Base-by-base conservation (phyloP, 2,113 vertebrate species). In the Triplophysa rosa region DNA sequence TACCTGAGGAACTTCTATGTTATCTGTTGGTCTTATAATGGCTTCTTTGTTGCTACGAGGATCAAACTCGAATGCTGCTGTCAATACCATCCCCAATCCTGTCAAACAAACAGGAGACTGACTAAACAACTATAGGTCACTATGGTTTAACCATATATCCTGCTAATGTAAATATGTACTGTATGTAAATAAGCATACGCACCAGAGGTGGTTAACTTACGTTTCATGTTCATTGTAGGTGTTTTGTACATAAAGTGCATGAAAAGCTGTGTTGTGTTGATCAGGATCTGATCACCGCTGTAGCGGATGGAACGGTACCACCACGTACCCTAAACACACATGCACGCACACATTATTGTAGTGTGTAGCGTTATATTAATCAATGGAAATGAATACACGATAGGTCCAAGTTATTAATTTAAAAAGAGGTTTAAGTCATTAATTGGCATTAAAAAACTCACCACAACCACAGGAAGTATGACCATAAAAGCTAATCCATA, bases 401-500 rank as follows among this genome's bases (percentile, higher is more conserved):
- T 13, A 49, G 47, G 47, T 40, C 37, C 21, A 29, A 12, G 45
- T n/a, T 21, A 56, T 37, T 0, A 56, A 26, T 56, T 21, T 14
- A 7, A 71, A n/a, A 54, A 40, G 54, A n/a, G 13, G 10, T 56
- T 9, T 4, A 23, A 42, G 11, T 42, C 26, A 21, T 56, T 47
- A 4, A 42, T 61, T 37, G 8, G 10, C 14, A 67, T 21, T 14
- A 42, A 4, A 62, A 64, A 23, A 64, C 26, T 93, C 90, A 99
- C 98, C 93, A 99, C 98, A 74, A 99, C 98, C 78, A 99, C 95
- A 45, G 98, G 98, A 84, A 99, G 97, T 86, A 99, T 97, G 87
- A 99, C 98, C 98, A 99, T 99, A 75, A 99, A 99, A n/a, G 98
- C 98, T 79, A 99, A 90, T 63, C 95, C 98, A 9, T 99, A 99